Percentiles rank a stretch among this genome's conserved stretches.
phyloP scores from a whole-genome alignment of 92 coral and sea anemone species.

The Parazoanthus atlanticus region DNA sequence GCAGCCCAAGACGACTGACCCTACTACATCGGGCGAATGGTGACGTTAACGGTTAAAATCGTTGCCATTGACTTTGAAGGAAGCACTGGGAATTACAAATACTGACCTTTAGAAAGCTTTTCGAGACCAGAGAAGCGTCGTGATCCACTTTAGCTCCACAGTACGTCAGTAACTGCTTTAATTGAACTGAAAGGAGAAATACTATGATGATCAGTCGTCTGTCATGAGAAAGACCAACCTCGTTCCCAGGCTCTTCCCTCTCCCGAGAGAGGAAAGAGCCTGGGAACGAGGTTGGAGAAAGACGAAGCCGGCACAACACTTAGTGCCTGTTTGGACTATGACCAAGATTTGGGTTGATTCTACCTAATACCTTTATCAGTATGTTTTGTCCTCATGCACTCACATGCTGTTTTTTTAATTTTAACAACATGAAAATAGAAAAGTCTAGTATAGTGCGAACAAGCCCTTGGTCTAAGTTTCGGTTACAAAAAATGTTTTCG shows the following conservation, averaged over 20 bases:
- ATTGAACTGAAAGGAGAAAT: slow-evolving; percentile 50
- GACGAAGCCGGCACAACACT: background rate
- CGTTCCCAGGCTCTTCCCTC: too few relatives aligned
- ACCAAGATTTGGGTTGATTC: too few relatives aligned
- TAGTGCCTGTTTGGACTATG: too few relatives aligned
- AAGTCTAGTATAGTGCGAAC: too few relatives aligned
- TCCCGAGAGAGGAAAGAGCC: too few relatives aligned
- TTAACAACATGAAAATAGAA: too few relatives aligned
- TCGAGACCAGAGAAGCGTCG: background rate
- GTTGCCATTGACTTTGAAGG: background rate
- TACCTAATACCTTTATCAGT: too few relatives aligned
- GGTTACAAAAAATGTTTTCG: too few relatives aligned
- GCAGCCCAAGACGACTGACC: background rate
- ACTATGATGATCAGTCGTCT: background rate
- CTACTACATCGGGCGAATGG: background rate
- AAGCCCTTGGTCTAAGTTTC: too few relatives aligned
- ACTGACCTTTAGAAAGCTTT: slow-evolving; percentile 6
- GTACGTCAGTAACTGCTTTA: slow-evolving; percentile 66
- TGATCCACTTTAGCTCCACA: slow-evolving; percentile 68
- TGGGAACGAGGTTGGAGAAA: too few relatives aligned
- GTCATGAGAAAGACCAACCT: background rate
- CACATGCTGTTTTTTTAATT: too few relatives aligned
- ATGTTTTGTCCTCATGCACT: too few relatives aligned
- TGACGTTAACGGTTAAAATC: background rate
- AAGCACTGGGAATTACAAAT: background rate